Evolutionary conservation across 2,113 vertebrate genomes (phyloP).

Genomic region (Phainopepla nitens): DNA sequence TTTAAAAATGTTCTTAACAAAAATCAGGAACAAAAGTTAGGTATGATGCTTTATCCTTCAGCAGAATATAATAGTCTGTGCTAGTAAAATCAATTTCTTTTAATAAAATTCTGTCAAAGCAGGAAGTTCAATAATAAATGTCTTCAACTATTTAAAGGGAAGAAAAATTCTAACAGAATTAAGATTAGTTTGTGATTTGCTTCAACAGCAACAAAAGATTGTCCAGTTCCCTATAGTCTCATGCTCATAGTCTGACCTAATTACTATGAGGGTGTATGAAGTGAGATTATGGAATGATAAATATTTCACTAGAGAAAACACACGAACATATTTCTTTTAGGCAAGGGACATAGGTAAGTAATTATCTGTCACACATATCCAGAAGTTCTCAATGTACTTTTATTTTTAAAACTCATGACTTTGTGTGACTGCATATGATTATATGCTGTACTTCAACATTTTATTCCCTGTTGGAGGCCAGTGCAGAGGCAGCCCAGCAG

Average conservation of each 20-base stretch:
- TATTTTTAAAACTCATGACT: neutral
- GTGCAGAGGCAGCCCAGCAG: neutral
- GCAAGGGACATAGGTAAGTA: neutral
- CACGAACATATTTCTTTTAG: neutral
- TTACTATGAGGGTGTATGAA: neutral
- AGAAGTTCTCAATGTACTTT: neutral
- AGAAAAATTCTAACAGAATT: neutral
- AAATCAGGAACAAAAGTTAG: neutral
- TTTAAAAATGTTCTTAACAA: neutral
- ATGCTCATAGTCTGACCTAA: neutral
- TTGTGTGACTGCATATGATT: neutral
- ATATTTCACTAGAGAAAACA: neutral
- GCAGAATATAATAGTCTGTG: neutral
- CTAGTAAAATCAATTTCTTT: slow-evolving; percentile 31
- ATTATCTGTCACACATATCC: neutral
- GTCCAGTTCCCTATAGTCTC: neutral
- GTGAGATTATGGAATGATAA: neutral
- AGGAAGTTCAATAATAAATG: slow-evolving; percentile 27
- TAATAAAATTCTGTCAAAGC: slow-evolving; percentile 28
- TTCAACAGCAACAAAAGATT: neutral
- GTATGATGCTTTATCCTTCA: neutral
- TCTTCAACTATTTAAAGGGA: neutral
- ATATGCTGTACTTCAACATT: neutral
- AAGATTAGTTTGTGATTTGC: neutral
- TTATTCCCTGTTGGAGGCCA: neutral